Base-by-base conservation (phyloP, 2,797 vertebrate genomes). In the Heteromormyrus szaboi region DNA sequence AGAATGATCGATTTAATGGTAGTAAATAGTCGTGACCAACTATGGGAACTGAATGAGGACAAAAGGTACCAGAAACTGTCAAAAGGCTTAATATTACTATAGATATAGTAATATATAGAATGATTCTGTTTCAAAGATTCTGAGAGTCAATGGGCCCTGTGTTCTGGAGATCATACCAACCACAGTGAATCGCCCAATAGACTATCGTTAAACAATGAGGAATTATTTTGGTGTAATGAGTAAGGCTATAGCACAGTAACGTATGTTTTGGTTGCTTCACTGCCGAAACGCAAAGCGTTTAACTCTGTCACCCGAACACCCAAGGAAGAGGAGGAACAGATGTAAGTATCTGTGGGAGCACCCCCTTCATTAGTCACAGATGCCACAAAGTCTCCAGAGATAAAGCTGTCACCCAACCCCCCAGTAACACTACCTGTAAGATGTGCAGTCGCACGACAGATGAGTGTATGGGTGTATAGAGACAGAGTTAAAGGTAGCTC, bases 351-450 rank as follows among this genome's bases (percentile, higher is more conserved):
- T 19, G 41, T 53, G 81, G 79, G 53, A n/a, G 50, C 85, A 87
- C 89, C 89, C 91, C 88, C 90, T 89, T 85, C 48, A n/a, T 8
- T 89, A 91, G 91, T 91, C 93, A 91, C 56, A 85, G 25, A 62
- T 84, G 81, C 87, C 86, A 53, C 59, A 83, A 88, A 90, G 65
- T 41, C 81, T 44, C 41, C 56, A 76, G 72, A 19, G 6, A 29
- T 53, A 22, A 19, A 29, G 46, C n/a, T 19, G 25, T 79, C 17
- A 0, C 5, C 22, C 62, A 0, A 22, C 8, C 59, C 25, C 25
- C 62, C 62, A 68, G 65, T 29, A 72, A 44, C 37, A 79, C 72
- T 79, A 44, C 72, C 72, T 44, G 72, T 33, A 12, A 86, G 79
- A 46, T 17, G 25, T 54, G 72, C 46, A 48, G 50, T 51, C n/a